These are phyloP conservation scores for Otolemur garnettii DNA, from an alignment of 2,113 vertebrate genomes.

Conservation along the genomic window DNA sequence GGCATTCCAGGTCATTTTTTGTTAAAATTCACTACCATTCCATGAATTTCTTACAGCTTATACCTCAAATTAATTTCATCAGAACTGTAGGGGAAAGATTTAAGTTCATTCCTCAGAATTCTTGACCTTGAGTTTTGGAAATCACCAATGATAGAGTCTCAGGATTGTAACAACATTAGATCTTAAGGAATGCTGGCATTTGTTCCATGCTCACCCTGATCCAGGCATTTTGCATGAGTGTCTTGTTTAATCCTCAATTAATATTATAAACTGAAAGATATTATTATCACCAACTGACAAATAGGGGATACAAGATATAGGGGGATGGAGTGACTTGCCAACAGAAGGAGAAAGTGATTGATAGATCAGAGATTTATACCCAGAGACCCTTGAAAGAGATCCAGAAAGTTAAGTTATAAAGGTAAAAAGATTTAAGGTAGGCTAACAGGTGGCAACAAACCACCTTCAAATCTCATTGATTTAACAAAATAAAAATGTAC, in stretches of 20 bases:
- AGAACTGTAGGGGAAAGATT: neutral
- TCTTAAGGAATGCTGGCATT: neutral
- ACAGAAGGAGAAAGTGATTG: neutral
- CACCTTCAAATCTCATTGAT: neutral
- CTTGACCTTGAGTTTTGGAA: conserved; percentile 1
- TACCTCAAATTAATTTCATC: conserved; percentile 6
- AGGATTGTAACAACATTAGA: neutral
- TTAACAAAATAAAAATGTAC: neutral
- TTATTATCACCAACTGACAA: neutral
- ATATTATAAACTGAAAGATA: neutral
- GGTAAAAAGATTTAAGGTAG: neutral
- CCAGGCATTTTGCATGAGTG: neutral
- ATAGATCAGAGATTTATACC: neutral
- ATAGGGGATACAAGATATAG: neutral
- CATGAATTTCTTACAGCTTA: neutral
- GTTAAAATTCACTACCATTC: neutral
- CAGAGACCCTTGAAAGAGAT: neutral
- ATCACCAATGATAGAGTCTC: neutral
- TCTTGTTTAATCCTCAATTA: neutral
- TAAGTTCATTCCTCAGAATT: neutral
- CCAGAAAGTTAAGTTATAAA: neutral
- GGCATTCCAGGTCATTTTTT: neutral
- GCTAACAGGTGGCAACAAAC: neutral
- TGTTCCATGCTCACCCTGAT: neutral
- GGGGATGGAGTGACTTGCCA: neutral